Evolutionary conservation across 2,888 invertebrate species (phyloP), one percentile per base, ranked within the genome.

Genomic region (Barypeithes pellucidus): DNA sequence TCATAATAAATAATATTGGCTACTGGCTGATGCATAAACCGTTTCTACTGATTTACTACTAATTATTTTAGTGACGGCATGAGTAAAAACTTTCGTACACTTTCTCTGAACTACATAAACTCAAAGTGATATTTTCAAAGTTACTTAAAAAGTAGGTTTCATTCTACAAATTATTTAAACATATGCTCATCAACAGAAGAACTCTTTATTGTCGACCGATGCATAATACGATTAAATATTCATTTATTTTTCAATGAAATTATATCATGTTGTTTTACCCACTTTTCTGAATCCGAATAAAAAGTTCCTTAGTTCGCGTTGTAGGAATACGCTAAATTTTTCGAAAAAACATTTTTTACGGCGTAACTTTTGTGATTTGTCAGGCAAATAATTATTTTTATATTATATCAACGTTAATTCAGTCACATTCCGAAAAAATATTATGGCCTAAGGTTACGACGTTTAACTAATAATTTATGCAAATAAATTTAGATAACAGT

Each of bases 101-200:
- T 74, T 74, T 74, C 74, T 70, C 74, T 70, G 74, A 47, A 61
- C 74, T 74, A 74, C 74, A 74, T 74, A 73, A 57, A 57, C 36
- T 65, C 9, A 8, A 12, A 22, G 22, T n/a, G 45, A 60, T 57
- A 73, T 68, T 67, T 63, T 73, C 18, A 41, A 61, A 69, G 60
- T 73, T 41, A 57, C 62, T 73, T 50, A 68, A 73, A 73, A 73
- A 69, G 73, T 73, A 73, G 73, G 73, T 73, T 73, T 73, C 69
- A 65, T 65, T 65, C 66, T 67, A 61, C 62, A 57, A 29, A 45
- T 24, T n/a, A 60, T 50, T 61, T 59, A 67, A 60, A 61, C 67
- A 71, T 67, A 66, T 72, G 29, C 7, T 29, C 29, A 29, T 29
- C 29, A 5, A 24, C 5, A n/a, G n/a, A n/a, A n/a, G n/a, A 29